Evolutionary conservation across 1,140 invertebrate genomes (phyloP).

Genomic region (Papilio polytes): DNA sequence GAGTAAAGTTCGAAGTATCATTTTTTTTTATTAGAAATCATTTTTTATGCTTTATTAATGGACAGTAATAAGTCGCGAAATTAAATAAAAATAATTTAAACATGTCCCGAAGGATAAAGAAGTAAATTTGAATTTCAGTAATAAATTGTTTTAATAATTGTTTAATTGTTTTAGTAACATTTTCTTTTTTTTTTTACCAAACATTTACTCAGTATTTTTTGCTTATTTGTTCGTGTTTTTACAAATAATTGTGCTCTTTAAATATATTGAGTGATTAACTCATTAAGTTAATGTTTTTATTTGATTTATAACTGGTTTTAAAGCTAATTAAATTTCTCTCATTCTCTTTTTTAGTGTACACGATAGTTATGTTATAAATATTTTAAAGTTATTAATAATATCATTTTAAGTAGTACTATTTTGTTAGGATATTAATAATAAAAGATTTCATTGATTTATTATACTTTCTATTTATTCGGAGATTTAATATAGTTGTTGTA

Average conservation of each 20-base stretch:
- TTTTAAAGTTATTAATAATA: neutral
- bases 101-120: no score
- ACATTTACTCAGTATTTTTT: neutral
- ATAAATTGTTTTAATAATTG: neutral
- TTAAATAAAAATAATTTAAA: no score
- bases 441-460: conserved; percentile 52
- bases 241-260: neutral
- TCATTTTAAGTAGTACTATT: neutral
- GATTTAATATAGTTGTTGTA: conserved; percentile 65
- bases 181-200: neutral
- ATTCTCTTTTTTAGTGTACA: neutral
- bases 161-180: no score
- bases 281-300: neutral
- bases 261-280: neutral
- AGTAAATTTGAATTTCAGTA: neutral
- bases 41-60: no score
- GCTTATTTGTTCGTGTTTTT: neutral
- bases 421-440: conserved; percentile 40
- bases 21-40: neutral
- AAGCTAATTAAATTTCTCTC: neutral
- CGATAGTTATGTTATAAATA: neutral
- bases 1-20: neutral
- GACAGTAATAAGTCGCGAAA: no score
- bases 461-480: conserved; percentile 74
- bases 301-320: neutral